Base-by-base conservation (phyloP, 2,888 invertebrate species). In the Empis stercorea region DNA sequence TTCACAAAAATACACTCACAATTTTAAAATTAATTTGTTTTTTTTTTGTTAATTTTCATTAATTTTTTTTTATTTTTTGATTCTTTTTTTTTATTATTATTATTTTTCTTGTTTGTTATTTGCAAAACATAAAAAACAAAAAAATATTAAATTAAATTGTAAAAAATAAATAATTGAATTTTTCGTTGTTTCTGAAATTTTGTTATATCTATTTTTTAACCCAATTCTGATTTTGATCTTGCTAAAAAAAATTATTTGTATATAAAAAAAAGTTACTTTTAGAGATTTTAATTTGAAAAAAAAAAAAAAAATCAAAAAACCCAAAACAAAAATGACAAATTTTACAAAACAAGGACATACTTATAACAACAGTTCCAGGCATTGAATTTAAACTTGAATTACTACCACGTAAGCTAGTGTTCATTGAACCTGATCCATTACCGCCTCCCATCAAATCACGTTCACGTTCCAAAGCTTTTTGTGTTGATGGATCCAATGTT, bases 401-500 rank as follows among this genome's bases (percentile, higher is more conserved):
- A 56, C 59, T 60, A 51, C 59, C 59, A 55, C 59, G 58, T 43
- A 59, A 54, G 55, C 58, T 59, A 45, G 57, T 55, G 52, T 56
- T 58, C 57, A 59, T 57, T 47, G 58, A 59, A 54, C 56, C 55
- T 52, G 59, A 54, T 52, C 57, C 57, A 52, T 56, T 57, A 48
- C 55, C 51, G 49, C 66, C 62, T 9, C 67, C 48, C 36, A 52
- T 51, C 34, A 45, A 38, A 52, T 68, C 65, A 7, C 63, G 59
- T 55, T 79, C 79, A 0, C 74, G 56, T 48, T 78, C 78, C 11
- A 79, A 62, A 48, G 78, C 76, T 41, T 75, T 74, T 66, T 79
- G 79, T 1, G 75, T 75, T 0, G 76, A 79, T 2, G 83, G 76
- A 62, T 97, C 97, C 44, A 99, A 73, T 0, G 84, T 80, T 46